Evolutionary conservation across 1,140 invertebrate genomes (phyloP), one percentile per base, ranked within the genome.

Genomic region (Lutraria rhynchaena): DNA sequence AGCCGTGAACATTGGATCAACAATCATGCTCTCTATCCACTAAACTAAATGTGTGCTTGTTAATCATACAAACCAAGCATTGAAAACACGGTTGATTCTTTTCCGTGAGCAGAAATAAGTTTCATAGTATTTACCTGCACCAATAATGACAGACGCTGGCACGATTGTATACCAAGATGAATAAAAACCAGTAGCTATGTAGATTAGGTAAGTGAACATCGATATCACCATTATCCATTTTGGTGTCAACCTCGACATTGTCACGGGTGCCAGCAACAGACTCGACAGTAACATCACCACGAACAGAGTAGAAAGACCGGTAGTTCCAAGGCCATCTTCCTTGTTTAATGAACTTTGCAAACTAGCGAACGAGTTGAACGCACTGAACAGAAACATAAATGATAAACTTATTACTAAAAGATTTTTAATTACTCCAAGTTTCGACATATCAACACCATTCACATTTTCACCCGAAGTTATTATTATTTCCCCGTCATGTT

Each of bases 281-380:
- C 44, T 51, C 9, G 73, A 29, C 9, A 76, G 17, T 17, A 76
- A 17, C 58, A 61, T 61, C 24, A 46, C 22, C 9, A 3, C 11
- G 29, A 63, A 76, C 11, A 76, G 11, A 3, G 51, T 11, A n/a
- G 57, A 41, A 7, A 76, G 58, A 9, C 73, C 73, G 24, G 29
- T 63, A 0, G 73, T 76, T 13, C 73, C 73, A 17, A 76, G 37
- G 0, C 73, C 73, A 24, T 60, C 70, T 15, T 35, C 51, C 17
- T 58, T 58, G 35, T 74, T 74, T 19, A 74, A 24, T 22, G 53
- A 49, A 29, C 70, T 74, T 60, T 74, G 70, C 17, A 74, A 31
- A 41, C 55, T 58, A 19, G n/a, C 19, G 33, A 74, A 74, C 9
- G 70, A 58, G 27, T 24, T 46, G 29, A 74, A 58, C 24, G 70